Percentiles rank a stretch among this genome's conserved stretches.
phyloP scores from a whole-genome alignment of 2,113 vertebrate genomes.

The Lamprotornis superbus region DNA sequence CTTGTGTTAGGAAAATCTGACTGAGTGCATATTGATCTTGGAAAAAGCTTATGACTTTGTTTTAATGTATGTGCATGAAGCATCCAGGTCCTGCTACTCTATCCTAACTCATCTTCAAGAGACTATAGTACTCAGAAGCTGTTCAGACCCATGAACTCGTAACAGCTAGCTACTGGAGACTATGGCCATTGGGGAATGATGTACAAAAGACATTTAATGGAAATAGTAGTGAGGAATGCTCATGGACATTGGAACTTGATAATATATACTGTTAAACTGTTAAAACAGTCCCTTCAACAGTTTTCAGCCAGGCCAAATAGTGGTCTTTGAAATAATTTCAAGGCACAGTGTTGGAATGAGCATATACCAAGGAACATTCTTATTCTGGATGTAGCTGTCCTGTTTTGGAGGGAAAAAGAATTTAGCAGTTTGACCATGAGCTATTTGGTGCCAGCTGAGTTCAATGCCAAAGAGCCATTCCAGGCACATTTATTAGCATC shows the following conservation, averaged over 20 bases:
- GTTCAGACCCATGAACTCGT: neutral
- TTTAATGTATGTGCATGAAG: neutral
- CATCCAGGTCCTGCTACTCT: neutral
- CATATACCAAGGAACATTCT: neutral
- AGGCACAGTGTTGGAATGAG: neutral
- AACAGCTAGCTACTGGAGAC: neutral
- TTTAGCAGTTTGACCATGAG: neutral
- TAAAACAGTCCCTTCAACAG: neutral
- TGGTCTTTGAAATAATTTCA: neutral
- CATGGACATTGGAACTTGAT: neutral
- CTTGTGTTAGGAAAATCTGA: neutral
- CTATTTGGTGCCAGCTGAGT: neutral
- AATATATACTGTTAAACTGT: neutral
- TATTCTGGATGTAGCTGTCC: neutral
- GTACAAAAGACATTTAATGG: neutral
- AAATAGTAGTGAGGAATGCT: neutral
- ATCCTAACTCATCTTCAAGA: neutral
- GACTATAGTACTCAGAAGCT: neutral
- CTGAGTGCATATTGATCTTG: neutral
- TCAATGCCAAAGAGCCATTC: neutral
- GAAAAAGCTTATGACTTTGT: neutral
- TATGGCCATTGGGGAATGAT: neutral
- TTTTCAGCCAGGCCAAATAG: neutral
- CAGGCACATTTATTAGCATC: neutral
- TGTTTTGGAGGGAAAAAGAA: neutral